Evolutionary conservation across 2,113 vertebrate species (phyloP), one percentile per base, ranked within the genome.

Genomic region (Strix aluco): DNA sequence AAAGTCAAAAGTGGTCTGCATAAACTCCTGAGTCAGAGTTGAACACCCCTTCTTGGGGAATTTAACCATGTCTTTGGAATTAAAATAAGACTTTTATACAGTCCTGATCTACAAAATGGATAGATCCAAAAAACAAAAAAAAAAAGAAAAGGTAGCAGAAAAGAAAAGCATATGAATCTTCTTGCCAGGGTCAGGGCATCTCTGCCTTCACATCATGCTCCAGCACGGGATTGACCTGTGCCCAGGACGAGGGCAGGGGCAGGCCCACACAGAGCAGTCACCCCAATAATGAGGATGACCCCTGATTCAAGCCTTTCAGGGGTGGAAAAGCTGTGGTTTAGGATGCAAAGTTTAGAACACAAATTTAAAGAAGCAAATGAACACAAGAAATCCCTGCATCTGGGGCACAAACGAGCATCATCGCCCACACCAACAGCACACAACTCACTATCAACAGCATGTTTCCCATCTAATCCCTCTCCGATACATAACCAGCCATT

Each of bases 141-240:
- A 13, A n/a, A 58, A 42, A 40, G 30, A 9, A 55, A 91, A 94
- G 11, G 5, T 5, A 77, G 9, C 32, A 83, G 62, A 46, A 81
- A 75, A 88, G 19, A 22, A 90, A 85, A 79, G 30, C 17, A 29
- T 1, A 0, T 74, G 17, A 40, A 82, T 7, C 10, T 71, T 79
- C n/a, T 79, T 73, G 13, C 15, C 0, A 0, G 23, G 21, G 19
- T 62, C 63, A 61, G 51, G 42, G 38, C 38, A 71, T 6, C 65
- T 52, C 87, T 84, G 44, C 38, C 49, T 61, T 61, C 1, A 2
- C 13, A 25, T 4, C 1, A 2, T 0, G 0, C 38, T 42, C 59
- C 47, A 49, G 49, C 1, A 0, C 1, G 15, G 52, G 40, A 72
- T 14, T 3, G 0, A 34, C 11, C 13, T 0, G 2, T 3, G 0